A percentile compares a stretch with the other conserved stretches of the same genome.
These are phyloP conservation scores for Eubasilissa regina DNA, from an alignment of 1,140 invertebrate species.

Conservation along the genomic window DNA sequence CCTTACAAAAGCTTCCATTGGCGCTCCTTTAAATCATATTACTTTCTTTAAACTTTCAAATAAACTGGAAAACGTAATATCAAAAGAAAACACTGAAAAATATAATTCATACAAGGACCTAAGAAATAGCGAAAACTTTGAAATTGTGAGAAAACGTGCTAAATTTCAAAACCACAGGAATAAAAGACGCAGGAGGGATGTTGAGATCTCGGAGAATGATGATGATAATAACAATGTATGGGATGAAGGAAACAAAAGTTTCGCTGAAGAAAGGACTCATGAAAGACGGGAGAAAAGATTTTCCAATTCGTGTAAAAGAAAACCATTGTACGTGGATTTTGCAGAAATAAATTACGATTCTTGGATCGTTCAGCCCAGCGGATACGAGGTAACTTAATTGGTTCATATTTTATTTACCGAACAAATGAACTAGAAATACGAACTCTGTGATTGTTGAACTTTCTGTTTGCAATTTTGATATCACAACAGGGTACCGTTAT, in stretches of 20 bases:
- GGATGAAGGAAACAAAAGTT: neutral
- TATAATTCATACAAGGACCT: neutral
- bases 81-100: neutral
- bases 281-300: neutral
- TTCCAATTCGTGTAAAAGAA: neutral
- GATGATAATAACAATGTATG: constrained; percentile 21
- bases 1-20: too few relatives aligned
- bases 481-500: too few relatives aligned
- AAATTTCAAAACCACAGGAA: neutral
- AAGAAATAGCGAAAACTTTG: neutral
- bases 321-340: constrained; percentile 76
- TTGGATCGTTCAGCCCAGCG: constrained; percentile 78
- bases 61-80: too few relatives aligned
- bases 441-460: too few relatives aligned
- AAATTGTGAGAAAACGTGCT: neutral
- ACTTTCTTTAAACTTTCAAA: too few relatives aligned
- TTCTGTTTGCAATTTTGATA: too few relatives aligned
- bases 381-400: constrained; percentile 71
- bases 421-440: neutral
- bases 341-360: constrained; percentile 77
- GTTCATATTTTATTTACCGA: neutral
- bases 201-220: constrained; percentile 8
- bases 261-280: neutral
- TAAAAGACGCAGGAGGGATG: neutral
- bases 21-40: too few relatives aligned